A percentile compares a stretch with the other conserved stretches of the same genome.
phyloP scores from a whole-genome alignment of 2,888 invertebrate species.

The Tachina fera region DNA sequence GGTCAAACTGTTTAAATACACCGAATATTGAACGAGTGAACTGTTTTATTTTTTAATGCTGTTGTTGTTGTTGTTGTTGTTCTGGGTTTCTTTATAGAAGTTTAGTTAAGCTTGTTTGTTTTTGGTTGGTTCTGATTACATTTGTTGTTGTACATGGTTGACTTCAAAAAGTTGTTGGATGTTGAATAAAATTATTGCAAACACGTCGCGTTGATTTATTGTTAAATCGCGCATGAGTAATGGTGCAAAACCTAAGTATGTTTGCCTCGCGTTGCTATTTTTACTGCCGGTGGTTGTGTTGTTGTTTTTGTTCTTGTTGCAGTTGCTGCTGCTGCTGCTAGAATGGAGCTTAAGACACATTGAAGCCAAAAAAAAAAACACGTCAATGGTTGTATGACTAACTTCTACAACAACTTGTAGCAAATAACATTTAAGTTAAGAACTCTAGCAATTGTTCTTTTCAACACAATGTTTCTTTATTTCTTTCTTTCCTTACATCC shows the following conservation, averaged over 20 bases:
- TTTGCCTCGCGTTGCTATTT: constrained; percentile 69
- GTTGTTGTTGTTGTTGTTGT: neutral
- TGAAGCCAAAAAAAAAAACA: constrained; percentile 49
- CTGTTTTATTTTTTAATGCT: constrained; percentile 53
- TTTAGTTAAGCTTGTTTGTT: constrained; percentile 52
- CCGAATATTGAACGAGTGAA: constrained; percentile 58
- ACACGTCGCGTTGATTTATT: constrained; percentile 82
- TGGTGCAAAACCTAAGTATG: constrained; percentile 76
- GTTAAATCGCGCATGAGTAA: constrained; percentile 82
- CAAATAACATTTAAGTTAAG: constrained; percentile 64
- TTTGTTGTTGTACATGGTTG: constrained; percentile 64
- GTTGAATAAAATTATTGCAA: constrained; percentile 82
- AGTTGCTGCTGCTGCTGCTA: constrained; percentile 65
- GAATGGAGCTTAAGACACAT: constrained; percentile 75
- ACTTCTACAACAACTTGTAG: constrained; percentile 66
- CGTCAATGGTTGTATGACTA: constrained; percentile 69
- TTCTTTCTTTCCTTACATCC: constrained; percentile 36
- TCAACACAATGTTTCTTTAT: constrained; percentile 50
- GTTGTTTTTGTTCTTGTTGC: too few relatives aligned
- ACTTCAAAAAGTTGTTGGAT: constrained; percentile 69
- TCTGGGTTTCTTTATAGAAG: constrained; percentile 42
- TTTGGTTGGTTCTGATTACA: constrained; percentile 51
- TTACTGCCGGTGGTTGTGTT: constrained; percentile 59
- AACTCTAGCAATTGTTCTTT: constrained; percentile 67
- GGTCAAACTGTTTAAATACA: constrained; percentile 61